phyloP scores from a whole-genome alignment of 2,797 vertebrate genomes.

The Discoglossus pictus region DNA sequence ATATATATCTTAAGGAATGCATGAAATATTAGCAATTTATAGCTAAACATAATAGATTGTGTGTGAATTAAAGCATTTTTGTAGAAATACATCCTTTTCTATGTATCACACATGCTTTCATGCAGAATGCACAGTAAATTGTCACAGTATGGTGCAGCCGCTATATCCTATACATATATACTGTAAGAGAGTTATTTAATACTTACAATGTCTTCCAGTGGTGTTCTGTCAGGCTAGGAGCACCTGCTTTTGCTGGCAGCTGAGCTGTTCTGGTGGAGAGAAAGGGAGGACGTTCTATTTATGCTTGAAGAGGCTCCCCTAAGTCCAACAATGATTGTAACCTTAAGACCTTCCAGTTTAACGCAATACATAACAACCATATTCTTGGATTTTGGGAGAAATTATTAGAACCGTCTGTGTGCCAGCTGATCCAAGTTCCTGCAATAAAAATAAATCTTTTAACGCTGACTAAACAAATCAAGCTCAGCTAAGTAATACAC shows the following conservation, averaged over 20 bases:
- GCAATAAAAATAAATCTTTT: slow-evolving; percentile 44
- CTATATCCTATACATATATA: not conserved
- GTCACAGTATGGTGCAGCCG: no score
- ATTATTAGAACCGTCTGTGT: slow-evolving; percentile 49
- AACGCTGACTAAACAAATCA: slow-evolving; percentile 54
- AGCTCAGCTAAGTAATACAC: slow-evolving; percentile 28
- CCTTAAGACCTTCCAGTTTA: slow-evolving; percentile 67
- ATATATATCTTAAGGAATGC: no score
- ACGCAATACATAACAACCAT: slow-evolving; percentile 54
- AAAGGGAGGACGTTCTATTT: slow-evolving; percentile 79
- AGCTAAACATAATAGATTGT: no score
- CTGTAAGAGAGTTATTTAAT: slow-evolving; percentile 56
- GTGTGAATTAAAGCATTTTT: no score
- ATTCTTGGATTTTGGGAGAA: slow-evolving; percentile 53
- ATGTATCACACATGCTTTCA: no score
- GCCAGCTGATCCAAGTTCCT: slow-evolving; percentile 55
- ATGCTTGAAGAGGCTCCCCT: slow-evolving; percentile 76
- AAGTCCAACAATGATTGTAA: slow-evolving; percentile 67
- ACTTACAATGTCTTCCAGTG: slow-evolving; percentile 75
- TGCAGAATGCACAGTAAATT: no score
- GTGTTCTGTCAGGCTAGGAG: slow-evolving; percentile 62
- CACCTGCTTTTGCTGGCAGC: slow-evolving; percentile 77
- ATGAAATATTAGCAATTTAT: no score
- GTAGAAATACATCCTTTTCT: no score
- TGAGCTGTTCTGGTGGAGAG: slow-evolving; percentile 76